Base-by-base conservation (phyloP, 2,797 vertebrate genomes). In the Coccyzus lansbergi region DNA sequence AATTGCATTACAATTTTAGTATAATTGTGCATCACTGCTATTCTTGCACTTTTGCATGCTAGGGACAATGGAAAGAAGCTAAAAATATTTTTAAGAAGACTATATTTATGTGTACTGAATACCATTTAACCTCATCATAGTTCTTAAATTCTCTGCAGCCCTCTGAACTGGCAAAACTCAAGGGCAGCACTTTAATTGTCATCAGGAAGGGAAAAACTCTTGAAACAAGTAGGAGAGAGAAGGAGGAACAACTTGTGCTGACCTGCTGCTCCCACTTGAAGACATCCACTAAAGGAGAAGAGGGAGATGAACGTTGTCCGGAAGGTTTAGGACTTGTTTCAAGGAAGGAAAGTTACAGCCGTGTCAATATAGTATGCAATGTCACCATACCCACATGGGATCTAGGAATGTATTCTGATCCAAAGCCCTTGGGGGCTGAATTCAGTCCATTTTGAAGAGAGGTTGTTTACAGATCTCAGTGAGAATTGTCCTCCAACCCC, bases 1-100 rank as follows among this genome's bases (percentile, higher is more conserved):
- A 6, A 84, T 88, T 91, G 53, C 31, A 75, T 80, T 89, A 71
- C 75, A 92, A 89, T 92, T 95, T 94, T 59, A 90, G 19, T 69
- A 69, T 75, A 34, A 25, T 26, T 65, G 65, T 33, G 24, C 51
- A 85, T 71, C 65, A n/a, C 34, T 83, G 40, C 77, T 83, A 38
- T 70, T 77, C 56, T 89, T 80, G 51, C 60, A 58, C 56, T 74
- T 65, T 4, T 18, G 55, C 65, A 77, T 68, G 24, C 31, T 44
- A 92, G 33, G 31, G 58, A 49, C 87, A 89, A 74, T 77, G 40
- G 78, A 92, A 82, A 85, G 64, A 80, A 86, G 53, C 36, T 63
- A 87, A 86, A 93, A 84, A 63, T 92, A 82, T 53, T 24, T 56
- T 55, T 55, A 7, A 72, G 76, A 56, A 12, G 1, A 16, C 42